Conservation (phyloP, 2,888 invertebrate genomes). For the Nemotelus pantherinus region DNA sequence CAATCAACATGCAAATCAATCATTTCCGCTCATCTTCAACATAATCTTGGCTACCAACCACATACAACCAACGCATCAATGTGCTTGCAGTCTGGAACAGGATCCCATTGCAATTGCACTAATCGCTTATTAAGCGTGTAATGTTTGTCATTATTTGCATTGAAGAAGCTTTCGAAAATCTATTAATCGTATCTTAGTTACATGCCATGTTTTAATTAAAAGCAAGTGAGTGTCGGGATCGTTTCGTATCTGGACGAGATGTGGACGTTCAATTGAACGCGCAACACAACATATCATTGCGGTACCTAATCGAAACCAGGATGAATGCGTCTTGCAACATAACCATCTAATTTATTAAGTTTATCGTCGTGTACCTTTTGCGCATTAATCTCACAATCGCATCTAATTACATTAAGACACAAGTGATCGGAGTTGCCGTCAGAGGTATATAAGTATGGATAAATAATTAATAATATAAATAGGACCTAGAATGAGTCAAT, state of each 20-base stretch:
- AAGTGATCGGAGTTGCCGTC: background rate
- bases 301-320: constrained; percentile 27
- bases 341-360: constrained; percentile 42
- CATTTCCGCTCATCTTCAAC: too few relatives aligned
- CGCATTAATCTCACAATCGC: constrained; percentile 33
- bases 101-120: too few relatives aligned
- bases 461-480: background rate
- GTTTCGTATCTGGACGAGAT: background rate
- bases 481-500: background rate
- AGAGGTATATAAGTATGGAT: background rate
- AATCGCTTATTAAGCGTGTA: background rate
- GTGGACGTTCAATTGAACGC: background rate
- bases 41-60: too few relatives aligned
- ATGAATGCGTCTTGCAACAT: constrained; percentile 16
- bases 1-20: too few relatives aligned
- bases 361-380: constrained; percentile 22
- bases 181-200: constrained; percentile 39
- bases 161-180: constrained; percentile 33
- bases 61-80: too few relatives aligned
- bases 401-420: constrained; percentile 28
- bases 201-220: constrained; percentile 42
- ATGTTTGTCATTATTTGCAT: constrained; percentile 33
- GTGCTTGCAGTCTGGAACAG: too few relatives aligned
- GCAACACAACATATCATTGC: constrained; percentile 28
- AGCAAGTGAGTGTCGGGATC: constrained; percentile 5